These are phyloP conservation scores for Motacilla tschutschensis DNA, from an alignment of 2,113 vertebrate species.

Conservation along the genomic window DNA sequence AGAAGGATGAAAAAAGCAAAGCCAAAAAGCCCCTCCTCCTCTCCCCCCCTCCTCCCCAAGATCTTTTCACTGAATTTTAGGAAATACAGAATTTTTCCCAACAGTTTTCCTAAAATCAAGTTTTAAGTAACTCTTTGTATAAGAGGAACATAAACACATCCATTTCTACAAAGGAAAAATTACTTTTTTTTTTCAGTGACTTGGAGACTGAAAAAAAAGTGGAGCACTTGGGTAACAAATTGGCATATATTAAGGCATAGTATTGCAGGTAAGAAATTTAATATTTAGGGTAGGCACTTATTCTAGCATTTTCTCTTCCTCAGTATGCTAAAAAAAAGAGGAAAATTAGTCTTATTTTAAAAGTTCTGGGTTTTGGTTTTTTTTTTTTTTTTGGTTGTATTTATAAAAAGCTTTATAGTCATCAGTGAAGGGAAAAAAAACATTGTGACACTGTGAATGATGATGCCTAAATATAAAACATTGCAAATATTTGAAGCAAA, in stretches of 20 bases:
- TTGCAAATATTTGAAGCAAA: not conserved
- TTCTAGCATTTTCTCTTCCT: not conserved
- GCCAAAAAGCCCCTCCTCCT: fast-evolving
- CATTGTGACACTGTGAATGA: not conserved
- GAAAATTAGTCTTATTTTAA: not conserved
- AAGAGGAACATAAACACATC: not conserved
- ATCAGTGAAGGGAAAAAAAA: not conserved
- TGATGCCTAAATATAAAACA: not conserved
- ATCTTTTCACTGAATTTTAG: not conserved
- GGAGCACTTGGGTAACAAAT: not conserved
- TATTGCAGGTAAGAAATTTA: not conserved
- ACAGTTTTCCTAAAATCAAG: not conserved
- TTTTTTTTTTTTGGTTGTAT: not conserved
- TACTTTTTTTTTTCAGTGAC: not conserved
- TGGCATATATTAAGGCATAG: not conserved
- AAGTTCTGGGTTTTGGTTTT: fast-evolving
- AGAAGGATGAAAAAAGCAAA: not conserved
- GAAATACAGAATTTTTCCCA: not conserved
- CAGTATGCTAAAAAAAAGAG: fast-evolving
- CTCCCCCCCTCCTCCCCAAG: fast-evolving
- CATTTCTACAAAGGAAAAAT: not conserved
- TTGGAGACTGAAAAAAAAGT: not conserved
- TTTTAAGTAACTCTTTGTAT: not conserved
- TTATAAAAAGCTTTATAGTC: not conserved
- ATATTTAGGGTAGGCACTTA: not conserved